Evolutionary conservation across 2,797 vertebrate genomes (phyloP), one percentile per base, ranked within the genome.

Genomic region (Brachymystax lenok): DNA sequence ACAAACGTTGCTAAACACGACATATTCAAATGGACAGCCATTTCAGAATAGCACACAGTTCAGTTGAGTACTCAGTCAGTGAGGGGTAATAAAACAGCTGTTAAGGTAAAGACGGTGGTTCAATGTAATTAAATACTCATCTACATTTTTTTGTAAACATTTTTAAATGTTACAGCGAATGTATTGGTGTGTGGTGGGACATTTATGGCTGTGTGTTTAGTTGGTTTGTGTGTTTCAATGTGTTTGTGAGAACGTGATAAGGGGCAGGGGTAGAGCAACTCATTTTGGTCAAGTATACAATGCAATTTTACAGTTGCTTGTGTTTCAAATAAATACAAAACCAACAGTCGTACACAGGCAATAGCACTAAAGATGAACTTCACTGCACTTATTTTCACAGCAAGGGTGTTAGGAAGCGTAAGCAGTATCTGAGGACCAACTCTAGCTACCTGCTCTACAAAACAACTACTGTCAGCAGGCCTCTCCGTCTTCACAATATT

Each of bases 1-100:
- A 96, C 94, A 92, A 94, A 95, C 93, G 90, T 92, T 87, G 94
- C 95, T 96, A 96, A 97, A 96, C 95, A 97, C 96, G 94, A 96
- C 94, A 92, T 94, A 94, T 94, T 94, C 92, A 94, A 94, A 93
- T 90, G 90, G 94, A 94, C 92, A 93, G 92, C 96, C 94, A 92
- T 92, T 93, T 94, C 90, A 93, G 93, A 95, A 95, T 84, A 95
- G 93, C 92, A 96, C 94, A 95, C 94, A 95, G 93, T 94, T 90
- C 94, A 93, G 93, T 94, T 90, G 94, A 93, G 93, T 94, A 95
- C 92, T 93, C 93, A 95, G 93, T 95, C 91, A 94, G 92, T 91
- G 95, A 93, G 89, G 83, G 88, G 79, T 87, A 85, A 86, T 88
- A 92, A 91, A 91, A 90, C 90, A 94, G 89, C 92, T 88, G 88